Percentiles rank a stretch among this genome's conserved stretches.
These are phyloP conservation scores for Microctonus hyperodae DNA, from an alignment of 2,888 invertebrate genomes.

Conservation along the genomic window DNA sequence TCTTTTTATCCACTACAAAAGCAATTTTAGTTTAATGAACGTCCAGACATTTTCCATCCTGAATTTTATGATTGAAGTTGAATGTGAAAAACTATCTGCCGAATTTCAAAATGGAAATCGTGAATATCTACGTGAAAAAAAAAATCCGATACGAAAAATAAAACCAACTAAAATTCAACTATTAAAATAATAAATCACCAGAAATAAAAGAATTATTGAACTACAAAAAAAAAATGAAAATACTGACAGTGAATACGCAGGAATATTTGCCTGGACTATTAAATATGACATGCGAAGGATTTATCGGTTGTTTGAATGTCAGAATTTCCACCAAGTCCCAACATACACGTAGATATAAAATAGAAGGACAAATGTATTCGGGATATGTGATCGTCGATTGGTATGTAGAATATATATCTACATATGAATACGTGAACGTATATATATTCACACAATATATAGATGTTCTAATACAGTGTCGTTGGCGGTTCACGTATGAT, in stretches of 20 bases:
- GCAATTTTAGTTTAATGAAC: conserved; percentile 26
- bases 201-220: background rate
- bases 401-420: background rate
- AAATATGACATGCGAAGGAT: background rate
- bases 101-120: background rate
- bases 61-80: conserved; percentile 18
- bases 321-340: background rate
- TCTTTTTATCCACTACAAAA: conserved; percentile 3
- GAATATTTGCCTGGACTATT: background rate
- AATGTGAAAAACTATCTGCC: background rate
- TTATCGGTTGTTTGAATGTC: background rate
- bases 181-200: background rate
- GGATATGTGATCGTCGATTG: background rate
- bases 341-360: background rate
- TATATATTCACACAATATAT: background rate
- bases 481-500: conserved; percentile 22
- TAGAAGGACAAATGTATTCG: background rate
- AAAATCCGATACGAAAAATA: too few species aligned
- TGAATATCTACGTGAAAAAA: background rate
- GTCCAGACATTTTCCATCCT: conserved; percentile 14
- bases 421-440: background rate
- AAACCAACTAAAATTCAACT: background rate
- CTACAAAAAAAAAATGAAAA: background rate
- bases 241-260: background rate
- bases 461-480: background rate